Percentiles rank a stretch among this genome's conserved stretches.
phyloP scores from a whole-genome alignment of 2,113 vertebrate genomes.

The Cochlearius cochlearius region DNA sequence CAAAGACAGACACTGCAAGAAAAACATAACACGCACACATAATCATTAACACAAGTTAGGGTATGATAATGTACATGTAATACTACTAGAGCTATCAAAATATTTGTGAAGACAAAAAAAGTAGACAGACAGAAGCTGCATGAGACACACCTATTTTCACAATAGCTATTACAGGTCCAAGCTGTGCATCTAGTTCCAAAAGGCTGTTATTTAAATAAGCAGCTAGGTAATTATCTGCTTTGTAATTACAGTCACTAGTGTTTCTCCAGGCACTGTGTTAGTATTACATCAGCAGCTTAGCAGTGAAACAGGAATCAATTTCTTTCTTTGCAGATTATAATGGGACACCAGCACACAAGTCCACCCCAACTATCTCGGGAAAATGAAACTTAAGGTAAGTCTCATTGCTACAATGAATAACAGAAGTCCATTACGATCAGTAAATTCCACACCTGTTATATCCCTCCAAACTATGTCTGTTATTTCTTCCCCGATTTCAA shows the following conservation, averaged over 20 bases:
- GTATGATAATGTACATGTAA: background rate
- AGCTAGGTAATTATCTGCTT: slow-evolving; percentile 47
- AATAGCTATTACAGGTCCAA: slow-evolving; percentile 31
- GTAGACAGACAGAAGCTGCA: background rate
- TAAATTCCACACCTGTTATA: background rate
- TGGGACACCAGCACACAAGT: background rate
- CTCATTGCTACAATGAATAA: background rate
- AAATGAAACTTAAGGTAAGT: background rate
- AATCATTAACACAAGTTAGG: background rate
- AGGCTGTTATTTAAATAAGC: slow-evolving; percentile 54
- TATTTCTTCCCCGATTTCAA: background rate
- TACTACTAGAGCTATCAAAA: slow-evolving; percentile 33
- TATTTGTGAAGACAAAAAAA: slow-evolving; percentile 4
- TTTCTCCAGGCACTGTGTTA: slow-evolving; percentile 3
- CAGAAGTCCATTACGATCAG: background rate
- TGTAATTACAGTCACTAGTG: slow-evolving; percentile 34
- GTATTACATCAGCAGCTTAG: background rate
- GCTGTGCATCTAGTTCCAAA: slow-evolving; percentile 15
- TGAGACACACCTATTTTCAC: slow-evolving; percentile 1
- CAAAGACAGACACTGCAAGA: background rate
- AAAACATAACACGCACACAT: background rate
- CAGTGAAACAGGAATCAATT: background rate
- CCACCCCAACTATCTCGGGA: background rate
- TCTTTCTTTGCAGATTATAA: background rate
- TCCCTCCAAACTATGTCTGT: background rate